Base-by-base conservation (phyloP, 2,113 vertebrate species). In the Crotophaga sulcirostris region DNA sequence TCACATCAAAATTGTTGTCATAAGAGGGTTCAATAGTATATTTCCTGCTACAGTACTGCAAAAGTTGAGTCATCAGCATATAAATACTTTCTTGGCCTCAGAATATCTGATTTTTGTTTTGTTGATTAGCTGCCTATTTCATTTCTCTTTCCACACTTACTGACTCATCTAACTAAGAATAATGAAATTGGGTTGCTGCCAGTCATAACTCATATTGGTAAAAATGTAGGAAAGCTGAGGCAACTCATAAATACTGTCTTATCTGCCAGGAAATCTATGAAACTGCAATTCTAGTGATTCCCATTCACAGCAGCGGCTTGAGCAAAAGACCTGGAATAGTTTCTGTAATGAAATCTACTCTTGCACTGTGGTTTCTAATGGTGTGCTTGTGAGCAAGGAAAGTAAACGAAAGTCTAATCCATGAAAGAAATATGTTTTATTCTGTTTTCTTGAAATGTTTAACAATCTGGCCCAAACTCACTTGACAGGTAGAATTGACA, bases 21-120 rank as follows among this genome's bases (percentile, higher is more conserved):
- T 60, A 78, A 79, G 76, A 92, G 83, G 29, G 60, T 90, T 94
- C 94, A 93, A 56, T 16, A 90, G 56, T 91, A 7, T 88, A 92
- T 94, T 96, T 94, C 92, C 93, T 79, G 42, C 68, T 54, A 47
- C 34, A 4, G 38, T 67, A 79, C 76, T 90, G 76, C 47, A 67
- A 15, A 93, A 95, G 89, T 86, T 93, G 79, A 96, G 83, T 97
- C 96, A 94, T 79, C 86, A 76, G 64, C 69, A 54, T 90, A 89
- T 78, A 88, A 96, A 96, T 90, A 72, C 86, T 94, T 92, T 56
- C 69, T 89, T 89, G 80, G 86, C 90, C 40, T 89, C 76, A 51
- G 60, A 96, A 69, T 36, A 60, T 87, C 70, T 87, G 76, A 62
- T 29, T 56, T 18, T 16, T 60, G 72, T 91, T 92, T 84, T 89